Evolutionary conservation across 2,797 vertebrate genomes (phyloP).

Genomic region (Orestias chungarensis): DNA sequence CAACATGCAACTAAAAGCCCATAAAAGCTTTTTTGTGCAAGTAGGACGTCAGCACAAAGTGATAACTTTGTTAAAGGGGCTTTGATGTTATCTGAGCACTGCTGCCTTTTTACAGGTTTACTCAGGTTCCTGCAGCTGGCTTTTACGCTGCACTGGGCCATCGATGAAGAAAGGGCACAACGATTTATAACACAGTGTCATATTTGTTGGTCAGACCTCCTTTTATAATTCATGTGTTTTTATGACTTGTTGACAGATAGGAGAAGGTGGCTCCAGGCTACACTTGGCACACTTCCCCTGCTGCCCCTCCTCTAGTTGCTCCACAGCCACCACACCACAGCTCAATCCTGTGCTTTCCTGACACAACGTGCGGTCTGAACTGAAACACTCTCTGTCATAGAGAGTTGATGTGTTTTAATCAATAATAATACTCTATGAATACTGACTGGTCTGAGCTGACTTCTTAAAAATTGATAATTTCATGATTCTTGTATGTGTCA

Average conservation of each 20-base stretch:
- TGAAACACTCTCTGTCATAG: conserved; percentile 12
- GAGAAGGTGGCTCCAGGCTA: conserved; percentile 56
- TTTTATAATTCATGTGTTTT: conserved; percentile 49
- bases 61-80: conserved; percentile 56
- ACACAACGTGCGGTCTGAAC: conserved; percentile 41
- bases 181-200: conserved; percentile 14
- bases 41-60: conserved; percentile 45
- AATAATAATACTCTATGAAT: too few relatives aligned
- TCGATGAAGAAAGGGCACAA: conserved; percentile 2
- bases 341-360: conserved; percentile 51
- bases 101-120: conserved; percentile 33
- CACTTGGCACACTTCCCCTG: conserved; percentile 35
- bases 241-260: conserved; percentile 38
- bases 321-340: conserved; percentile 31
- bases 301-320: conserved; percentile 4
- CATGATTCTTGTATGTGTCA: too few relatives aligned
- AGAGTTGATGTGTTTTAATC: conserved; percentile 4
- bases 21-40: conserved; percentile 22
- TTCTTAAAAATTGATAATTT: too few relatives aligned
- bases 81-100: conserved; percentile 65
- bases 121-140: conserved; percentile 49
- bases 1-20: conserved; percentile 13
- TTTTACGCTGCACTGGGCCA: neutral
- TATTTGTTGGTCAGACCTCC: conserved; percentile 51
- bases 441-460: conserved; percentile 6